Percentiles rank a stretch among this genome's conserved stretches.
Evolutionary conservation across 2,888 invertebrate species (phyloP).

Genomic region (Venustoraphidia nigricollis): DNA sequence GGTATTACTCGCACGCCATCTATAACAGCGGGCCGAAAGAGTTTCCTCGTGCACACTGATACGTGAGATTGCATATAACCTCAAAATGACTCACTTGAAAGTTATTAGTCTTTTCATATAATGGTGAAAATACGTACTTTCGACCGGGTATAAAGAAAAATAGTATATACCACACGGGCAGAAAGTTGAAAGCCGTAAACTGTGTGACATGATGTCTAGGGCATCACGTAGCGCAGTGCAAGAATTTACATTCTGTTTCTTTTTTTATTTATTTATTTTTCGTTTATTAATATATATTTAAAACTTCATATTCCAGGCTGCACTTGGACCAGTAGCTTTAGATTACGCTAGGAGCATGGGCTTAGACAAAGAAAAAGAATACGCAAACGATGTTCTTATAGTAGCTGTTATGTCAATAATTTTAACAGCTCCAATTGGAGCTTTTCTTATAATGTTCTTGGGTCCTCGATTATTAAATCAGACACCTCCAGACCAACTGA

Average conservation of each 20-base stretch:
- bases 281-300: background rate
- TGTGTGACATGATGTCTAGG: too few species aligned
- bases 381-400: slow-evolving; percentile 32
- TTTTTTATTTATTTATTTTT: background rate
- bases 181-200: too few species aligned
- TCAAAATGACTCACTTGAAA: too few species aligned
- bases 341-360: slow-evolving; percentile 32
- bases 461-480: slow-evolving; percentile 17
- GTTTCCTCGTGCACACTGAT: too few species aligned
- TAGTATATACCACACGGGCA: too few species aligned
- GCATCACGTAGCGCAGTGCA: too few species aligned
- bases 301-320: slow-evolving; percentile 32
- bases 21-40: too few species aligned
- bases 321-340: slow-evolving; percentile 45
- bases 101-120: too few species aligned
- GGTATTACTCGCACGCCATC: too few species aligned
- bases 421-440: slow-evolving; percentile 37
- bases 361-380: slow-evolving; percentile 19
- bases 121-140: too few species aligned
- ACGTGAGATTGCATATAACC: too few species aligned
- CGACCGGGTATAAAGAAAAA: too few species aligned
- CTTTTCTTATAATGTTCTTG: slow-evolving; percentile 17
- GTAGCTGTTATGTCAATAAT: slow-evolving; percentile 37
- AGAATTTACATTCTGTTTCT: background rate
- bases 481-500: slow-evolving; percentile 6